Base-by-base conservation (phyloP, 2,113 vertebrate genomes). In the Bostrychus sinensis region DNA sequence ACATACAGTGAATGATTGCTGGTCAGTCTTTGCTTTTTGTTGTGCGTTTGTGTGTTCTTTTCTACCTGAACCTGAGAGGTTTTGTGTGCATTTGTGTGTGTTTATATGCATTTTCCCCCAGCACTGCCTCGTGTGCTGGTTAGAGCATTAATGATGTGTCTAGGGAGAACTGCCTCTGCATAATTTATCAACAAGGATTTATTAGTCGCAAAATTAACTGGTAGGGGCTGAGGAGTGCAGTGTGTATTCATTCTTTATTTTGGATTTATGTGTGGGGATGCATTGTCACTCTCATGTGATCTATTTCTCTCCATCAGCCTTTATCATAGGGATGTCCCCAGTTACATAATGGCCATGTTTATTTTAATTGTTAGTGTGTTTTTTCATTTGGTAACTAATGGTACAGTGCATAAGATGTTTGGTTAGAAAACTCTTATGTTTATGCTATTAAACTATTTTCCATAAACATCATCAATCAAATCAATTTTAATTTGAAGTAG, bases 161-260 rank as follows among this genome's bases (percentile, higher is more conserved):
- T 23, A 19, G 59, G 84, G 88, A 89, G 59, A 34, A 2, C 56
- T 41, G 37, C 72, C 51, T 70, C 59, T 87, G 65, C 77, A 88
- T 89, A 78, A 89, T 90, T 89, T 77, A 90, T 89, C 68, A 87
- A 77, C 46, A 61, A 74, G 70, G 77, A 84, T 83, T 87, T 89
- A 86, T 88, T 78, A 89, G 72, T 69, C 5, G 51, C 80, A 78
- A 68, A 72, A 82, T 89, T 65, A 86, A 68, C 62, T 68, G 70
- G 62, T 80, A n/a, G 65, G 36, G 28, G 30, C 42, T 1, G 34
- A 16, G 63, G 41, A 68, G 60, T 14, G 5, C 71, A 28, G 60
- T 30, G 39, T 70, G 39, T 25, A 65, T 80, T 86, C 67, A 66
- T 42, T 78, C 50, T 72, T 62, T 66, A 74, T 71, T 72, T 77